Percentiles rank a stretch among this genome's conserved stretches.
Evolutionary conservation across 2,888 invertebrate species (phyloP).

Genomic region (Phytoseiulus persimilis): DNA sequence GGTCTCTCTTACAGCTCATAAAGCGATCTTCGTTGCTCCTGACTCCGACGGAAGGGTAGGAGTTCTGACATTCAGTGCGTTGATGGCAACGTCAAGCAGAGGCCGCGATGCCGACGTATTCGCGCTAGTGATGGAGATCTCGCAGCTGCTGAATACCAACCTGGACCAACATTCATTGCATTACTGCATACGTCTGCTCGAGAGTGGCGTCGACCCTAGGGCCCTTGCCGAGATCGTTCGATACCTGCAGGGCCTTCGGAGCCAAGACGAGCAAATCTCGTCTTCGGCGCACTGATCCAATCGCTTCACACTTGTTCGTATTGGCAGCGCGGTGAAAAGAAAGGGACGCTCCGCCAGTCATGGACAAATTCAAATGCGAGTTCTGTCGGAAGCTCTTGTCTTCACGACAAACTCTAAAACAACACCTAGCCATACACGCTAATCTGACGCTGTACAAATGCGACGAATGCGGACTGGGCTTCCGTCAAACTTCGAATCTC

Average conservation of each 20-base stretch:
- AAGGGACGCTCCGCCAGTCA: not conserved
- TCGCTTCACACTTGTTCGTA: not conserved
- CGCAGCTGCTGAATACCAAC: conserved; percentile 10
- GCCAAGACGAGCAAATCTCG: not conserved
- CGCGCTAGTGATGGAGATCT: conserved; percentile 10
- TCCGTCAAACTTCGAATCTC: not conserved
- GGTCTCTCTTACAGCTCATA: not conserved
- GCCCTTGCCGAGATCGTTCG: conserved; percentile 23
- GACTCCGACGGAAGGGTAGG: not conserved
- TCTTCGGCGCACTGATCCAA: not conserved
- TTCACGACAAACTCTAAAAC: not conserved
- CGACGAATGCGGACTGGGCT: not conserved
- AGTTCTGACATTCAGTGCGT: not conserved
- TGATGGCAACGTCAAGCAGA: conserved; percentile 21
- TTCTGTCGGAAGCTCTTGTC: not conserved
- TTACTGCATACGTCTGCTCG: conserved; percentile 13
- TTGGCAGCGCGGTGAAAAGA: not conserved
- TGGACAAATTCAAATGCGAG: not conserved
- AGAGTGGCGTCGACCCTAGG: not conserved
- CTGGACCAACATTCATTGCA: conserved; percentile 7
- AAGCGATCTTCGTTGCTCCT: not conserved
- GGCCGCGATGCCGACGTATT: conserved; percentile 24
- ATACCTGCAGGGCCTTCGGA: conserved; percentile 8
- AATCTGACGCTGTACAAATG: not conserved
- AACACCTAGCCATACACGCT: not conserved